Evolutionary conservation across 2,797 vertebrate genomes (phyloP).

Genomic region (Nyctalus aviator): DNA sequence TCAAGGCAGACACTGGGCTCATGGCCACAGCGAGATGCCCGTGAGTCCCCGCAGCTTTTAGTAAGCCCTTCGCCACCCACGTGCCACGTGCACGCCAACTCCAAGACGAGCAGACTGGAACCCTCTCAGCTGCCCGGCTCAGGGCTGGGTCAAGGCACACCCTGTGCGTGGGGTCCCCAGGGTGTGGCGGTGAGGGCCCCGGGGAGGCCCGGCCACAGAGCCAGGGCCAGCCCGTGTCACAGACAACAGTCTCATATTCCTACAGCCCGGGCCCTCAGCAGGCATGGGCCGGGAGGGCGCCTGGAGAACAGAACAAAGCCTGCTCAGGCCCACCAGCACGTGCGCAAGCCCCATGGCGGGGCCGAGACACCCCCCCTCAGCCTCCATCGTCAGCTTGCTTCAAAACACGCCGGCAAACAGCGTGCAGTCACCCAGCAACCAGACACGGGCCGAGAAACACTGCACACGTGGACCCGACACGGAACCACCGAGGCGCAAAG

Average conservation of each 20-base stretch:
- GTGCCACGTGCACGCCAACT: not conserved
- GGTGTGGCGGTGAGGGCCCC: not conserved
- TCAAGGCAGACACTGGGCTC: conserved; percentile 56
- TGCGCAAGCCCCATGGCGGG: too few relatives aligned
- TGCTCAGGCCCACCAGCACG: not conserved
- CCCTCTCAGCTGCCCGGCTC: not conserved
- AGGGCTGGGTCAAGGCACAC: not conserved
- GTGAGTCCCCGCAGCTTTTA: not conserved
- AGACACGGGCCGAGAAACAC: not conserved
- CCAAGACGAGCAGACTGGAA: not conserved
- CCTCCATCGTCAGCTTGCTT: not conserved
- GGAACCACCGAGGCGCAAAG: not conserved
- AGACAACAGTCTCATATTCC: not conserved
- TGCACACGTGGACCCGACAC: too few relatives aligned
- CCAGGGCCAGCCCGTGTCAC: not conserved
- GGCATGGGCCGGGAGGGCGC: not conserved
- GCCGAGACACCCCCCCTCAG: not conserved
- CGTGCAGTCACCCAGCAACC: not conserved
- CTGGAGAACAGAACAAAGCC: too few relatives aligned
- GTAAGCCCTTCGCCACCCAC: conserved; percentile 8
- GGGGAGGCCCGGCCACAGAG: not conserved
- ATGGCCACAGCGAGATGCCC: conserved; percentile 63
- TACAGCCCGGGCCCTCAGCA: not conserved
- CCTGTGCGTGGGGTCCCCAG: not conserved
- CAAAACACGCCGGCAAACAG: not conserved